Evolutionary conservation across 2,888 invertebrate species (phyloP).

Genomic region (Torymus tubicola): DNA sequence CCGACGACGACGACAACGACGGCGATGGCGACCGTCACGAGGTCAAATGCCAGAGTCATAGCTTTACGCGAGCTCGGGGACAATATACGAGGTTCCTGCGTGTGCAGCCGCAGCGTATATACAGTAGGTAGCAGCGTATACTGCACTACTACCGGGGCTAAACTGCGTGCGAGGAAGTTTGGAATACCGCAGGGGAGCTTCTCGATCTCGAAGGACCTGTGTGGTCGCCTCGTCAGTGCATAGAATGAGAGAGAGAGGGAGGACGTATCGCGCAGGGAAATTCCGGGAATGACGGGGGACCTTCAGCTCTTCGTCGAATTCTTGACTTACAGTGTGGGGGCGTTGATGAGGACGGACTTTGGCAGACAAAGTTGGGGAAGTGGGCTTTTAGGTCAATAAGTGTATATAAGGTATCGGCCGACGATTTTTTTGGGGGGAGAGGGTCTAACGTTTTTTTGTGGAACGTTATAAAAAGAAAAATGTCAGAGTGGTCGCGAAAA

Average conservation of each 20-base stretch:
- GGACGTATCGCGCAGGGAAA: conserved; percentile 4
- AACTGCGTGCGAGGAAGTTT: conserved; percentile 28
- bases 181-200: conserved; percentile 24
- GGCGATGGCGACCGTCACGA: too few species aligned
- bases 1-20: too few species aligned
- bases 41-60: conserved; percentile 29
- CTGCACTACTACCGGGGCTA: too few species aligned
- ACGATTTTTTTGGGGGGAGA: too few species aligned
- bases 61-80: background rate
- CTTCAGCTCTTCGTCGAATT: background rate
- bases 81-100: background rate
- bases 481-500: background rate
- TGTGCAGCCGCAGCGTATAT: too few species aligned
- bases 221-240: background rate
- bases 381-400: too few species aligned
- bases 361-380: too few species aligned
- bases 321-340: background rate
- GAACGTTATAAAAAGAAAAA: too few species aligned
- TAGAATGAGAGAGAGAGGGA: background rate
- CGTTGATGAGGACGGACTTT: too few species aligned
- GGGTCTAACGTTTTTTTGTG: too few species aligned
- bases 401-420: too few species aligned
- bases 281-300: conserved; percentile 11
- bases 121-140: too few species aligned
- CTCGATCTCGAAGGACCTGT: conserved; percentile 20